Base-by-base conservation (phyloP, 1,140 invertebrate genomes). In the Parapsyche elsis region DNA sequence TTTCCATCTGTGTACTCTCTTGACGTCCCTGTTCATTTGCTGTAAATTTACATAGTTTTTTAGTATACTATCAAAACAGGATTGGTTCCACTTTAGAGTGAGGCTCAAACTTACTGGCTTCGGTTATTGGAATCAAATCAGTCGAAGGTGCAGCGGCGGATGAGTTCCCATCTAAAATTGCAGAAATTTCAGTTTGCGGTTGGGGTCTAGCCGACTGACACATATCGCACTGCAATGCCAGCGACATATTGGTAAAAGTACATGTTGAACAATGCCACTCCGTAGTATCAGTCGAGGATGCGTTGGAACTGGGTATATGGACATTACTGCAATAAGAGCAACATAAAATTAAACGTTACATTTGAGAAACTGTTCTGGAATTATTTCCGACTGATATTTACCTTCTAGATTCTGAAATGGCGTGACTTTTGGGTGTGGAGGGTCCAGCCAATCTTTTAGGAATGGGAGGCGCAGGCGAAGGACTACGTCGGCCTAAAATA, bases 1-100 rank as follows among this genome's bases (percentile, higher is more conserved):
- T 94, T 85, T 96, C 95, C 93, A 95, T 95, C 9, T 95, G 92
- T 21, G 94, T 94, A 84, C 94, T 95, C 84, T 96, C 94, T 80
- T 92, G 91, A 14, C 90, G 90, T 61, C 88, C 79, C 14, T 44
- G 67, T 44, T 81, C 79, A 14, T 64, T 74, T 57, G 2, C 21
- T 26, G 24, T 67, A 12, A 67, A 67, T 23, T 24, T 67, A 67
- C 9, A 24, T 12, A 67, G 26, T 46, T 64, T 10, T 59, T 59
- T 10, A 59, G 9, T 10, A 10, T 59, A 5, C 59, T 16, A 64
- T 23, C 5, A 16, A 59, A 9, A 10, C 7, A 71, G 7, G 5
- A 71, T 71, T 71, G n/a, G n/a, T n/a, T n/a, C n/a, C n/a, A n/a
- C n/a, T n/a, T n/a, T n/a, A n/a, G n/a, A n/a, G n/a, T n/a, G 23